Percentiles rank a stretch among this genome's conserved stretches.
Evolutionary conservation across 2,888 invertebrate genomes (phyloP).

Genomic region (Ennomos fuscantarius): DNA sequence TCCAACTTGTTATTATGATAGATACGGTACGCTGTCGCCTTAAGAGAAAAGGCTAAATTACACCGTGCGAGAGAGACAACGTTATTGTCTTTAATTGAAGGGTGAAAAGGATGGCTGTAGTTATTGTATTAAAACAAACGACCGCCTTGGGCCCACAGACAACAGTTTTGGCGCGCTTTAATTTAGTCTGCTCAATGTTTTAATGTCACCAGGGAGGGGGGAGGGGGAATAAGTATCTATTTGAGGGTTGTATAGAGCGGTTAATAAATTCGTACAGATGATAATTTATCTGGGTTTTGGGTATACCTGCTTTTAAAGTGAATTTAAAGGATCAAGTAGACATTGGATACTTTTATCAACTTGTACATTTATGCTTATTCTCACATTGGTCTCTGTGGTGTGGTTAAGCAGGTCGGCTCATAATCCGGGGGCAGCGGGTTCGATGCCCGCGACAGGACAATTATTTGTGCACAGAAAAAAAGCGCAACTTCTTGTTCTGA

Average conservation of each 20-base stretch:
- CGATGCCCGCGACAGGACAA: too few relatives aligned
- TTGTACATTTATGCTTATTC: too few relatives aligned
- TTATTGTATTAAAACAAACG: constrained; percentile 85
- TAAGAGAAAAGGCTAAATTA: constrained; percentile 75
- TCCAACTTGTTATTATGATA: constrained; percentile 50
- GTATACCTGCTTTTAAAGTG: not conserved
- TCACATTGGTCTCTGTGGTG: too few relatives aligned
- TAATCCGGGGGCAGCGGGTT: too few relatives aligned
- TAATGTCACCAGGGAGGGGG: constrained; percentile 72
- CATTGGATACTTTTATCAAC: not conserved
- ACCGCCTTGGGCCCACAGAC: constrained; percentile 80
- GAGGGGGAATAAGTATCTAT: constrained; percentile 75
- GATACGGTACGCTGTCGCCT: constrained; percentile 71
- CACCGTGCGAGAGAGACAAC: constrained; percentile 58
- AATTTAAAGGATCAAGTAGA: not conserved
- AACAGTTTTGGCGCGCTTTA: constrained; percentile 84
- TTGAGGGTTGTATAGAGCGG: constrained; percentile 77
- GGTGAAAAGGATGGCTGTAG: constrained; percentile 71
- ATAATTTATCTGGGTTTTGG: constrained; percentile 41
- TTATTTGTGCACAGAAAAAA: too few relatives aligned
- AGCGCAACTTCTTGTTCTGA: too few relatives aligned
- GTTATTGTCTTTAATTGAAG: constrained; percentile 56
- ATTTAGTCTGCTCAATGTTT: constrained; percentile 83
- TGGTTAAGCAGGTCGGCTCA: too few relatives aligned
- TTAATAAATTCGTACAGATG: constrained; percentile 79